These are phyloP conservation scores for Dryadula phaetusa DNA, from an alignment of 2,888 invertebrate genomes.

Conservation along the genomic window DNA sequence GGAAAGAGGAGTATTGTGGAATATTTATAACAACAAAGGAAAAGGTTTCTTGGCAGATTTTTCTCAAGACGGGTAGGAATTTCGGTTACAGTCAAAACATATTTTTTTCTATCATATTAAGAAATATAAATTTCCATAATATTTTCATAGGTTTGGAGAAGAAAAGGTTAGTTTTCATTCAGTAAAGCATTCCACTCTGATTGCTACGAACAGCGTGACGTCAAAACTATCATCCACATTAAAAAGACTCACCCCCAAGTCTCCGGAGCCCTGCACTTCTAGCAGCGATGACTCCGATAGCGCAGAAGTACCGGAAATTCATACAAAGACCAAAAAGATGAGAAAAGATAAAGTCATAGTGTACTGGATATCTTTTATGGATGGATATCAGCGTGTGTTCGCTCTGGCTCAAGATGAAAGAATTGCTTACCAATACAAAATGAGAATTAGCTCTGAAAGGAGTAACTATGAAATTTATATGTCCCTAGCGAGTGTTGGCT, in stretches of 20 bases:
- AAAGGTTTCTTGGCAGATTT: conserved; percentile 90
- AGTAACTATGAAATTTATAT: conserved; percentile 88
- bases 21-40: conserved; percentile 91
- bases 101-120: no score
- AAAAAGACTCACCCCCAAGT: conserved; percentile 79
- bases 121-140: background rate
- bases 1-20: conserved; percentile 90
- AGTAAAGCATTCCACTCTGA: conserved; percentile 83
- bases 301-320: conserved; percentile 73
- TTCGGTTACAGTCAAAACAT: background rate
- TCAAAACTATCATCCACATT: conserved; percentile 83
- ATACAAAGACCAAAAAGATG: conserved; percentile 84
- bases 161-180: conserved; percentile 90
- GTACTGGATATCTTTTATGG: conserved; percentile 92
- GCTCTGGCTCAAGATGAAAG: conserved; percentile 91
- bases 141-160: conserved; percentile 83
- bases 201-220: conserved; percentile 76
- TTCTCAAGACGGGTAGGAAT: conserved; percentile 85
- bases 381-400: conserved; percentile 89
- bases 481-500: conserved; percentile 88
- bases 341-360: conserved; percentile 90
- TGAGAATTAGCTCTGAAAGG: conserved; percentile 86
- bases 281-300: conserved; percentile 86
- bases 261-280: conserved; percentile 81
- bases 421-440: conserved; percentile 85